Evolutionary conservation across 2,888 invertebrate species (phyloP).

Genomic region (Piscicola geometra): DNA sequence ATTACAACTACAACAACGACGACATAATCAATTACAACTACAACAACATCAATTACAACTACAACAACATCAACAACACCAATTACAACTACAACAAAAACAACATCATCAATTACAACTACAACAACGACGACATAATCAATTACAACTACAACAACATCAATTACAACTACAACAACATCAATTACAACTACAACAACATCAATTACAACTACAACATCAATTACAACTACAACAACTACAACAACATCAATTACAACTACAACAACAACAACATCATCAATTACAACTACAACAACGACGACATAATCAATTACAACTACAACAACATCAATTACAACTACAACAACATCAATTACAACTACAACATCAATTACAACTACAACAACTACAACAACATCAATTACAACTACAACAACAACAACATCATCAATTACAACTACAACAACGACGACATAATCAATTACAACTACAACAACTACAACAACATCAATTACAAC

Average conservation of each 20-base stretch:
- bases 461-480: no score
- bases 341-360: neutral
- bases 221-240: neutral
- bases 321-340: neutral
- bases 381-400: no score
- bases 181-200: neutral
- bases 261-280: no score
- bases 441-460: no score
- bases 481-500: no score
- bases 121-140: neutral
- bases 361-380: neutral
- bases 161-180: no score
- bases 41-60: no score
- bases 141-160: neutral
- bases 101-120: neutral
- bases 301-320: neutral
- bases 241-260: neutral
- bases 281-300: neutral
- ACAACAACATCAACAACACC: neutral
- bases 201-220: neutral
- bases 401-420: no score
- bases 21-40: neutral
- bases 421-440: no score
- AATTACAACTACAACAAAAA: neutral
- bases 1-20: neutral